These are phyloP conservation scores for Heterodera filipjevi DNA, from an alignment of 2,888 invertebrate genomes.

Conservation along the genomic window DNA sequence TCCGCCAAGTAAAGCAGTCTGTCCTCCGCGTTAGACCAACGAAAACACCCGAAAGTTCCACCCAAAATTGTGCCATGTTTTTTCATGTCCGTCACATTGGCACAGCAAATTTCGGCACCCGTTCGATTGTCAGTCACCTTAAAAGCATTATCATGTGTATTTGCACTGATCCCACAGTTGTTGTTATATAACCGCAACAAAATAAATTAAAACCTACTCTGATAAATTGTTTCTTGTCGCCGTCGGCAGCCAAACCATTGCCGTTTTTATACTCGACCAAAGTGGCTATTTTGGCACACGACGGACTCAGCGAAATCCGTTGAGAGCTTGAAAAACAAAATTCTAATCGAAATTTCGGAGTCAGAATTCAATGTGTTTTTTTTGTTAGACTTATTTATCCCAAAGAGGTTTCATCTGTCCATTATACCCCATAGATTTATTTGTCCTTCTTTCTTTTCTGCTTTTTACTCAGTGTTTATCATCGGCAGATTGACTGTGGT, in stretches of 20 bases:
- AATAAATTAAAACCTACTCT: constrained; percentile 24
- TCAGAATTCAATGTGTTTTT: constrained; percentile 18
- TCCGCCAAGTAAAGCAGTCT: constrained; percentile 62
- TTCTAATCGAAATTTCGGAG: background rate
- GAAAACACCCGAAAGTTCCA: constrained; percentile 46
- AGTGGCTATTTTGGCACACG: constrained; percentile 50
- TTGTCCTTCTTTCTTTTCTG: too few species aligned
- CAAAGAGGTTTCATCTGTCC: too few species aligned
- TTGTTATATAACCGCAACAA: background rate
- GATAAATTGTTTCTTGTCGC: constrained; percentile 49
- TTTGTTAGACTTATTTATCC: too few species aligned
- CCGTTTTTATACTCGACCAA: constrained; percentile 52
- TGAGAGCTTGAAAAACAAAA: constrained; percentile 19
- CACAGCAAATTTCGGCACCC: constrained; percentile 38
- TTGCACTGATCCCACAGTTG: background rate
- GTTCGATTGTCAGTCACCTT: constrained; percentile 33
- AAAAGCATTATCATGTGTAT: too few species aligned
- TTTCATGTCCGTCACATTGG: constrained; percentile 51
- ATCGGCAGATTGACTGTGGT: constrained; percentile 45
- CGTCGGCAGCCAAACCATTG: constrained; percentile 42
- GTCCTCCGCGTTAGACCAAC: constrained; percentile 58
- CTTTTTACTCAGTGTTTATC: constrained; percentile 47
- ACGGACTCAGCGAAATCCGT: constrained; percentile 40
- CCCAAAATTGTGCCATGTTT: constrained; percentile 56
- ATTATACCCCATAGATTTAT: too few species aligned